Evolutionary conservation across 2,113 vertebrate species (phyloP).

Genomic region (Tetraodon nigroviridis): DNA sequence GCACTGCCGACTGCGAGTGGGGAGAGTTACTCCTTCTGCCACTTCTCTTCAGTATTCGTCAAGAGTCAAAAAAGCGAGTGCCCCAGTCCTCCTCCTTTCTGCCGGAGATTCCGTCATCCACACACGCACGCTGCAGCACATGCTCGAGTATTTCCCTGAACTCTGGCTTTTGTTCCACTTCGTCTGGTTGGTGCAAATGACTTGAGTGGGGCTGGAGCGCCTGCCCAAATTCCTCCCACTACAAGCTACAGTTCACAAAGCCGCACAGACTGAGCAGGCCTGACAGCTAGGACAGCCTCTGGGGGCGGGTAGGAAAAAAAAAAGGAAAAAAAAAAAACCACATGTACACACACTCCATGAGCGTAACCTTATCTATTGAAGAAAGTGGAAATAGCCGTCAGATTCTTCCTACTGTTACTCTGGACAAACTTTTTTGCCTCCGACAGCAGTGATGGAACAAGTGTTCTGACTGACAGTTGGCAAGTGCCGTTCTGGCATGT

Average conservation of each 20-base stretch:
- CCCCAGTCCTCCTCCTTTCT: constrained; percentile 28
- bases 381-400: constrained; percentile 31
- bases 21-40: constrained; percentile 29
- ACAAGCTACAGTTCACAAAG: constrained; percentile 64
- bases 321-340: constrained; percentile 31
- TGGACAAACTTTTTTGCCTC: constrained; percentile 35
- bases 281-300: constrained; percentile 59
- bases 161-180: constrained; percentile 72
- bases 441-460: constrained; percentile 57
- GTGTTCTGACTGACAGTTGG: constrained; percentile 69
- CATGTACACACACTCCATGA: constrained; percentile 16
- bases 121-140: constrained; percentile 47
- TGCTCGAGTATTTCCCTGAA: constrained; percentile 65
- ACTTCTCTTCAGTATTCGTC: constrained; percentile 45
- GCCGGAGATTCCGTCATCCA: constrained; percentile 43
- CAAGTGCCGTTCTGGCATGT: constrained; percentile 69
- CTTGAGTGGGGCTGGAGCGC: constrained; percentile 67
- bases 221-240: constrained; percentile 70
- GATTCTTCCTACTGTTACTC: constrained; percentile 15
- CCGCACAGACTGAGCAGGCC: constrained; percentile 50
- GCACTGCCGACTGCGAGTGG: constrained; percentile 19
- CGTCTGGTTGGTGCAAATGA: constrained; percentile 68
- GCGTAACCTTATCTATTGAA: constrained; percentile 50
- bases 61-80: constrained; percentile 9
- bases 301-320: constrained; percentile 36